Evolutionary conservation across 2,113 vertebrate genomes (phyloP).

Genomic region (Spea bombifrons): DNA sequence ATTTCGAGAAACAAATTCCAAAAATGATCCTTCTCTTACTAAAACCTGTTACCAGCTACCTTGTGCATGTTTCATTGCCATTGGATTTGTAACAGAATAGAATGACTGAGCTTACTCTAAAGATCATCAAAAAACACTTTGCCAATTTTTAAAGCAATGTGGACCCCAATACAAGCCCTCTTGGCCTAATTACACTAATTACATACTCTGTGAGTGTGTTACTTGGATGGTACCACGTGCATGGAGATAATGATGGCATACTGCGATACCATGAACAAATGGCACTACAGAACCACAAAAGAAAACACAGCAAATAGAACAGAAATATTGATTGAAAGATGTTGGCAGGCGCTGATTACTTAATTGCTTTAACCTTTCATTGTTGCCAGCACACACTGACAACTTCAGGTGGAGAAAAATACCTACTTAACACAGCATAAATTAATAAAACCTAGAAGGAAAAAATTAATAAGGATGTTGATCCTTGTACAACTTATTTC

Average conservation of each 20-base stretch:
- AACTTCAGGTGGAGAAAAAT: neutral
- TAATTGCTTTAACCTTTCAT: constrained; percentile 43
- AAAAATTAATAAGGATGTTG: constrained; percentile 1
- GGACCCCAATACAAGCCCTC: neutral
- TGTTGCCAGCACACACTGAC: constrained; percentile 25
- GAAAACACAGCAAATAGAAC: neutral
- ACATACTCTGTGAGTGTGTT: neutral
- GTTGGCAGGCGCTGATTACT: constrained; percentile 32
- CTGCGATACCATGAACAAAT: constrained; percentile 14
- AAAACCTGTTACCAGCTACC: no score
- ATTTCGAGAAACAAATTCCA: no score
- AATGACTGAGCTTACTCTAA: no score
- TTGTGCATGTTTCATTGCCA: no score
- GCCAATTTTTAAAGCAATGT: neutral
- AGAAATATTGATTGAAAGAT: constrained; percentile 29
- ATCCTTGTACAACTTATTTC: neutral
- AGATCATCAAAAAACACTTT: no score
- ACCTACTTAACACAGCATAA: neutral
- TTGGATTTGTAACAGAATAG: no score
- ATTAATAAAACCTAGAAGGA: constrained; percentile 6
- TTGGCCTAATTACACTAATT: constrained; percentile 7
- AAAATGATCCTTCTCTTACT: no score
- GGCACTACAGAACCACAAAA: neutral
- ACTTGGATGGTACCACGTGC: neutral
- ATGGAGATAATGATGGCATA: neutral